Evolutionary conservation across 53 echinoderm and acorn worm genomes (phyloP), one percentile per base, ranked within the genome.

Genomic region (Zoroaster sp.): DNA sequence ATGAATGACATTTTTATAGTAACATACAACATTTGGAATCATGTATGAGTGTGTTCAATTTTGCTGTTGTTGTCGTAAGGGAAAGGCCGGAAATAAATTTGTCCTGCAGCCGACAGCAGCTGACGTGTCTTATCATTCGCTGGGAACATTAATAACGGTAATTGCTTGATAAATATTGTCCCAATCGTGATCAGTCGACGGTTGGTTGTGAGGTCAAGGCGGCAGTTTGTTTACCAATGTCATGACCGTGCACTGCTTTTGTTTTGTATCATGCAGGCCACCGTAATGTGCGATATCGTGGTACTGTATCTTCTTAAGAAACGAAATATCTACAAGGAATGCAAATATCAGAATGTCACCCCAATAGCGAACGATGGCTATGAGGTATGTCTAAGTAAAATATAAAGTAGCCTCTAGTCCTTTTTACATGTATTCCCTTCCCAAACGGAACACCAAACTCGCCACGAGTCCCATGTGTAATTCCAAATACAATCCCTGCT

Each of bases 251-350:
- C n/a, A 17, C 8, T 33, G 63, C 10, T 3, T 78, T 20, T 67
- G 32, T 79, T n/a, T 77, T 63, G 43, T 52, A 28, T 5, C 23
- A 65, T 72, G 5, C 85, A 99, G 99, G 99, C 99, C 34, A 99
- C 99, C 15, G 95, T 99, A 21, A 99, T 99, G 99, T 99, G 99
- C 85, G 96, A 99, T 77, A 93, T 99, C 37, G 99, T 99, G 15
- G 99, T 99, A 25, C 90, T 99, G 36, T 99, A 99, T 78, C 87
- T 99, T n/a, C 86, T 99, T 35, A 99, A 99, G 90, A 95, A 96
- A 86, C 90, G 99, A 32, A 91, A 96, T 53, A 93, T 93, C 87
- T 99, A 99, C 93, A 96, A 96, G 45, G 99, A 96, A 73, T 91
- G 93, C 83, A 99, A 99, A 83, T 99, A 96, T 70, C 96, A 95